Base-by-base conservation (phyloP, 53 echinoderm and acorn worm genomes). In the Patiria pectinifera region DNA sequence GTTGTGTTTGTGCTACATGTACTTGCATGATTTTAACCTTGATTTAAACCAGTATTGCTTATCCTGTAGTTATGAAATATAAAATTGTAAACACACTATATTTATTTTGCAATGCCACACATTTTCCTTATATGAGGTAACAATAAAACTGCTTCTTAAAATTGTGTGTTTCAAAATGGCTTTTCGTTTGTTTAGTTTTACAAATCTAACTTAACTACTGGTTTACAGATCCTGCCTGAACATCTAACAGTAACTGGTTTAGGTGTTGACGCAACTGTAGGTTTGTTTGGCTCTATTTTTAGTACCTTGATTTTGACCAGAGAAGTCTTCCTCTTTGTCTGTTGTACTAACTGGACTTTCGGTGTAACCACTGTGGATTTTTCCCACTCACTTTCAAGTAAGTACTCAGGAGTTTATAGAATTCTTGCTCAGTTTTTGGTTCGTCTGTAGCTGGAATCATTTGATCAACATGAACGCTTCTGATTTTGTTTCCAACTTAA, bases 381-480 rank as follows among this genome's bases (percentile, higher is more conserved):
- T 62, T 62, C 61, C 25, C 22, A 21, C 35, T 35, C 35, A 35
- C 35, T 35, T 35, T 35, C 35, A 35, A 1, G 35, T 35, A 35
- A 35, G 35, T 35, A 35, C 35, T 35, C 35, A 35, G 35, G 35
- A 35, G 35, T 35, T 35, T 48, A 49, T 35, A 35, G 82, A 47
- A 82, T 35, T 77, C 45, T 26, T 7, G 8, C 43, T 82, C 82
- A 82, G 46, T 26, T 77, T 77, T 77, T 11, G 77, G 43, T 26
- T 77, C 21, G 21, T 35, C 77, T 77, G 4, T 77, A 14, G 82
- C 82, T 82, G 53, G 53, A 82, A 82, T 82, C 82, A 82, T 82
- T 48, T 82, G 82, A 48, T 82, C 82, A 48, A 82, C 48, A 82
- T 82, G 82, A 82, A 82, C 82, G 48, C 82, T 82, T 49, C 82